Conservation (phyloP, 2,888 invertebrate genomes). For the Axea sp. region DNA sequence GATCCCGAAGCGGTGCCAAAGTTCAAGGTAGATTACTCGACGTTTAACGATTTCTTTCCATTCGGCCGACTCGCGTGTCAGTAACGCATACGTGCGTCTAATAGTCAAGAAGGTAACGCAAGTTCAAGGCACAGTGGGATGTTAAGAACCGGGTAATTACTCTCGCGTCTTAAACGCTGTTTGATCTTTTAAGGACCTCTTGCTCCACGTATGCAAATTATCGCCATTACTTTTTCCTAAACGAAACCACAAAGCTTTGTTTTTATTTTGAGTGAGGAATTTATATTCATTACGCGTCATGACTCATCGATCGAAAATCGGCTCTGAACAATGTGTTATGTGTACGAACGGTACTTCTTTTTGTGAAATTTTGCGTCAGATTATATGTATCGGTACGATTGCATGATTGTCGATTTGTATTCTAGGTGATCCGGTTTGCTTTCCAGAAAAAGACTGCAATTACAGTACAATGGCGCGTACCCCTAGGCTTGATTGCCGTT, state of each 20-base stretch:
- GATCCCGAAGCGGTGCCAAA: constrained; percentile 66
- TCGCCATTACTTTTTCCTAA: constrained; percentile 4
- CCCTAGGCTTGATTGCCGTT: constrained; percentile 67
- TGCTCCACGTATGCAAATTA: constrained; percentile 33
- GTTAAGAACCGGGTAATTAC: constrained; percentile 52
- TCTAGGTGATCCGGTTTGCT: constrained; percentile 72
- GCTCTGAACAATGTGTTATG: not conserved
- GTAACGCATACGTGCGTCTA: constrained; percentile 61
- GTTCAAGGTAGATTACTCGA: constrained; percentile 73
- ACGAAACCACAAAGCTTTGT: not conserved
- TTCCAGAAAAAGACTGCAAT: constrained; percentile 68
- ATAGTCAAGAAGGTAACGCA: constrained; percentile 51
- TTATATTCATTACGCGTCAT: no score
- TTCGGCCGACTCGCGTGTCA: constrained; percentile 69
- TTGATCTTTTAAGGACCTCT: constrained; percentile 35
- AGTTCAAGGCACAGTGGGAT: constrained; percentile 56
- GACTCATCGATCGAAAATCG: constrained; percentile 14
- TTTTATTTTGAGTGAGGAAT: not conserved
- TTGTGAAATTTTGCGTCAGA: constrained; percentile 22
- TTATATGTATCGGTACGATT: constrained; percentile 44
- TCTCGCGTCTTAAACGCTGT: constrained; percentile 37
- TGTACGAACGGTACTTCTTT: constrained; percentile 5
- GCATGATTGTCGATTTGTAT: constrained; percentile 43
- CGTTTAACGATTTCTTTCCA: constrained; percentile 66
- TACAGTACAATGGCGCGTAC: constrained; percentile 72